Evolutionary conservation across 2,113 vertebrate species (phyloP).

Genomic region (Oryzias woworae): DNA sequence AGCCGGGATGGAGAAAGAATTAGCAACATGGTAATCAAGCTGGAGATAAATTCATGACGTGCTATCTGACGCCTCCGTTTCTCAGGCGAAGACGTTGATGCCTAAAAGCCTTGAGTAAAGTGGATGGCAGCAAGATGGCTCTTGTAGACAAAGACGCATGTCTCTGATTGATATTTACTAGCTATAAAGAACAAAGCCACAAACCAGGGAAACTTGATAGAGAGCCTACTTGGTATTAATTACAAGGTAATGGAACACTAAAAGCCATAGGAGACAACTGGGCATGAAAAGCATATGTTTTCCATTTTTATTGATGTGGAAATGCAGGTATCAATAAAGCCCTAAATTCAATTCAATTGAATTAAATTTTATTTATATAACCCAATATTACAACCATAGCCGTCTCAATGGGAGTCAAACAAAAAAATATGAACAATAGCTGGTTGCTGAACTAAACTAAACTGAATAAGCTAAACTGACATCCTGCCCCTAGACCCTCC

Average conservation of each 20-base stretch:
- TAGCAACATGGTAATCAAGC: constrained; percentile 41
- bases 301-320: constrained; percentile 67
- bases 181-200: constrained; percentile 77
- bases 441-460: too few relatives aligned
- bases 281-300: constrained; percentile 75
- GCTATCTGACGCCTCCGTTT: constrained; percentile 32
- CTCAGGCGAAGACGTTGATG: constrained; percentile 35
- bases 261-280: constrained; percentile 73
- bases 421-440: too few relatives aligned
- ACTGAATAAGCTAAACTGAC: too few relatives aligned
- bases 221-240: constrained; percentile 80
- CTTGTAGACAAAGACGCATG: constrained; percentile 59
- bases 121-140: constrained; percentile 49
- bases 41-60: constrained; percentile 53
- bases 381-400: too few relatives aligned
- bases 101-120: constrained; percentile 62
- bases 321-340: constrained; percentile 55
- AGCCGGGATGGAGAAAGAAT: constrained; percentile 24
- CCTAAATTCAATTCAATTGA: neutral
- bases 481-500: too few relatives aligned
- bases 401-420: too few relatives aligned
- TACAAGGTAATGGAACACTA: constrained; percentile 78
- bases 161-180: constrained; percentile 74
- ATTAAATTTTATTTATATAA: too few relatives aligned
- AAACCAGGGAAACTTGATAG: constrained; percentile 75